phyloP scores from a whole-genome alignment of 1,140 invertebrate genomes.

The Bombus superbus region DNA sequence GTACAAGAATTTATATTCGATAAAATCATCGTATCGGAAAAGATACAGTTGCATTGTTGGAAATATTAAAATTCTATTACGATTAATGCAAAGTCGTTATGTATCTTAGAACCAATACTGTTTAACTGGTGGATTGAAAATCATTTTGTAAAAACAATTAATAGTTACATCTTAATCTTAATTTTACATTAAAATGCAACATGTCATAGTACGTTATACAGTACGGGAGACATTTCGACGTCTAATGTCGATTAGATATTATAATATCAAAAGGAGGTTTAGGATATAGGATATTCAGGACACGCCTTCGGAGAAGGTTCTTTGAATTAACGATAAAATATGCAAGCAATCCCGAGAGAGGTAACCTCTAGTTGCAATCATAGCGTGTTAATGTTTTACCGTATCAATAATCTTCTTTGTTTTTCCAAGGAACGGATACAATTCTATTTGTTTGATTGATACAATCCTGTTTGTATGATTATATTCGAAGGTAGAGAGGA shows the following conservation, averaged over 20 bases:
- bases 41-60: no score
- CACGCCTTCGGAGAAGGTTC: slow-evolving; percentile 22
- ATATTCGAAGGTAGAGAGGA: background rate
- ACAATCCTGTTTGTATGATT: slow-evolving; percentile 1
- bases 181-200: background rate
- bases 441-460: background rate
- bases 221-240: background rate
- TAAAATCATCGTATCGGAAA: background rate
- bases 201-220: no score
- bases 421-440: background rate
- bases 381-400: slow-evolving; percentile 52
- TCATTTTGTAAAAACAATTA: background rate
- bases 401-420: slow-evolving; percentile 2
- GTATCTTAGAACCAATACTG: slow-evolving; percentile 5
- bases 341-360: slow-evolving; percentile 44
- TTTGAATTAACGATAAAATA: slow-evolving; percentile 54
- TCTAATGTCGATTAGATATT: background rate
- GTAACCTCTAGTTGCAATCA: slow-evolving; percentile 42
- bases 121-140: background rate
- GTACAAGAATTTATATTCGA: background rate
- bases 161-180: background rate
- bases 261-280: background rate
- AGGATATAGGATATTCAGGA: slow-evolving; percentile 21
- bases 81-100: background rate
- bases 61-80: background rate